These are phyloP conservation scores for Diorhabda sublineata DNA, from an alignment of 1,140 invertebrate genomes.

Conservation along the genomic window DNA sequence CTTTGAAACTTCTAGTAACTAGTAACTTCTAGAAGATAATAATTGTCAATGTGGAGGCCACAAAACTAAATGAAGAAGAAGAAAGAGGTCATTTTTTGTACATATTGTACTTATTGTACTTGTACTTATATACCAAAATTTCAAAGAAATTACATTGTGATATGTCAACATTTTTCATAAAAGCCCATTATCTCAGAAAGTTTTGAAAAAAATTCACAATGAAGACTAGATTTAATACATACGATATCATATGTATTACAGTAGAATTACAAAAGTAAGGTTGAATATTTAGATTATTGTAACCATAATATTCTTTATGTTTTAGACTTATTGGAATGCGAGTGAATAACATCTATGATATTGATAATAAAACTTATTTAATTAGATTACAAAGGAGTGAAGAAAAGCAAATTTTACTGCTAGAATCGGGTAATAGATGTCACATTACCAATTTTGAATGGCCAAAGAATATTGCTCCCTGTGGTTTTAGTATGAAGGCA, in stretches of 20 bases:
- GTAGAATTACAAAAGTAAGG: conserved; percentile 78
- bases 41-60: too few species aligned
- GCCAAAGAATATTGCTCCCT: conserved; percentile 95
- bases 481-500: conserved; percentile 97
- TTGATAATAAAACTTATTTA: conserved; percentile 95
- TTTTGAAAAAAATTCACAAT: conserved; percentile 49
- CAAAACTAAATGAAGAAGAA: too few species aligned
- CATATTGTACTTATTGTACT: too few species aligned
- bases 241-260: conserved; percentile 82
- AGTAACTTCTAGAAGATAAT: too few species aligned
- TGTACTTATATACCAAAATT: too few species aligned
- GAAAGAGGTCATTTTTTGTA: too few species aligned
- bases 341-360: conserved; percentile 96
- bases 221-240: conserved; percentile 89
- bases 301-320: conserved; percentile 33
- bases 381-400: conserved; percentile 79
- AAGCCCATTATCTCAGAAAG: too few species aligned
- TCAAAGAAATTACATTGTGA: too few species aligned
- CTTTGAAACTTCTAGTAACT: too few species aligned
- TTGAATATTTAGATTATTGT: conserved; percentile 13
- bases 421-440: conserved; percentile 93
- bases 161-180: too few species aligned
- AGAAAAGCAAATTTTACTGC: conserved; percentile 80
- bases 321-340: conserved; percentile 83
- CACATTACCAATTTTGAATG: conserved; percentile 96